Percentiles rank a stretch among this genome's conserved stretches.
Conservation (phyloP, 2,797 vertebrate genomes). For the Platyrinchus mystaceus region DNA sequence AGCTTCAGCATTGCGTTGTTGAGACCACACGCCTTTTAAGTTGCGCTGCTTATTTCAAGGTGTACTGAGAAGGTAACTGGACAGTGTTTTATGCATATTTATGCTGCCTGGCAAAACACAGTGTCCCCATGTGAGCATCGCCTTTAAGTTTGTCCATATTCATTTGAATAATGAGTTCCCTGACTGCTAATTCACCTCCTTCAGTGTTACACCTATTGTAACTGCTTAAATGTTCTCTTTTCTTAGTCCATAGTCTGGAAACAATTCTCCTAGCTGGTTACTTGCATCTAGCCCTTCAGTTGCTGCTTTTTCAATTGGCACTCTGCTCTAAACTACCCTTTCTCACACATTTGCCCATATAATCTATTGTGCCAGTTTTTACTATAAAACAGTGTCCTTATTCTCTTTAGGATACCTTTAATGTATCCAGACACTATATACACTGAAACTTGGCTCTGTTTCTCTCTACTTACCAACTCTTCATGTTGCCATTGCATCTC, state of each 20-base stretch:
- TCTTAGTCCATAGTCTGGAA: background rate
- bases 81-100: background rate
- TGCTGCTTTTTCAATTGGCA: background rate
- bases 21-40: background rate
- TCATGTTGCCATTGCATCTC: background rate
- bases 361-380: background rate
- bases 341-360: background rate
- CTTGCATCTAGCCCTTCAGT: background rate
- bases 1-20: background rate
- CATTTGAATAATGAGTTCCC: constrained; percentile 23
- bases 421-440: background rate
- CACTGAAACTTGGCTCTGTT: background rate
- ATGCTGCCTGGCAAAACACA: background rate
- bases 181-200: background rate
- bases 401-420: background rate
- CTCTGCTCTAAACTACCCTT: background rate
- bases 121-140: background rate
- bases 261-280: background rate
- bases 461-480: background rate
- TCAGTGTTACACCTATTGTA: background rate
- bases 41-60: background rate
- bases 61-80: background rate
- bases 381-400: background rate
- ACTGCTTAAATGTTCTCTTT: background rate
- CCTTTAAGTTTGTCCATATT: background rate